Percentiles rank a stretch among this genome's conserved stretches.
These are phyloP conservation scores for Nomada fabriciana DNA, from an alignment of 2,888 invertebrate species.

Conservation along the genomic window DNA sequence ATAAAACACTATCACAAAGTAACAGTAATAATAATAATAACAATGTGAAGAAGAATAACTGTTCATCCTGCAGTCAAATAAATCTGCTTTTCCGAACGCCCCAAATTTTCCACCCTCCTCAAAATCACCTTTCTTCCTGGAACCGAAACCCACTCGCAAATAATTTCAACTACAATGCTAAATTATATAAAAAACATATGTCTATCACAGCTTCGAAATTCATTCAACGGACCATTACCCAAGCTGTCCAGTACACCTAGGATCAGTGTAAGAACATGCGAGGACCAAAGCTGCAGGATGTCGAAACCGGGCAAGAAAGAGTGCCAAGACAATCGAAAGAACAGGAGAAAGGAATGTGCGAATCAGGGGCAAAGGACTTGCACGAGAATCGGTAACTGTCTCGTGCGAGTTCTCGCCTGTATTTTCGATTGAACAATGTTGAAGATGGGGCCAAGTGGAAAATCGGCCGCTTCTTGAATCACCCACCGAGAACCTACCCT, in stretches of 20 bases:
- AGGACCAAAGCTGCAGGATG: slow-evolving; percentile 44
- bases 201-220: slow-evolving; percentile 32
- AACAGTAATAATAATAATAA: too few species aligned
- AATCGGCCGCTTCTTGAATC: slow-evolving; percentile 33
- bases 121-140: neutral
- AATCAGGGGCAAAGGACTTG: slow-evolving; percentile 79
- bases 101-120: neutral
- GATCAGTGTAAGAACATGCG: slow-evolving; percentile 45
- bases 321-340: slow-evolving; percentile 80
- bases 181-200: neutral
- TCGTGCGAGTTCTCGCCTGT: slow-evolving; percentile 79
- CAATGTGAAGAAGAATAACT: too few species aligned
- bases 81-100: too few species aligned
- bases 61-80: too few species aligned
- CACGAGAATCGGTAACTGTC: slow-evolving; percentile 78
- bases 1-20: too few species aligned
- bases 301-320: slow-evolving; percentile 76
- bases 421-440: slow-evolving; percentile 78
- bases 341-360: slow-evolving; percentile 79
- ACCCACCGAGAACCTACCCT: slow-evolving; percentile 40
- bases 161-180: neutral
- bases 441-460: neutral
- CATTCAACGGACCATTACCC: slow-evolving; percentile 42
- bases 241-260: slow-evolving; percentile 70
- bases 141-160: neutral